A percentile compares a stretch with the other conserved stretches of the same genome.
These are phyloP conservation scores for Phalacrocorax pelagicus DNA, from an alignment of 2,113 vertebrate genomes.

Conservation along the genomic window DNA sequence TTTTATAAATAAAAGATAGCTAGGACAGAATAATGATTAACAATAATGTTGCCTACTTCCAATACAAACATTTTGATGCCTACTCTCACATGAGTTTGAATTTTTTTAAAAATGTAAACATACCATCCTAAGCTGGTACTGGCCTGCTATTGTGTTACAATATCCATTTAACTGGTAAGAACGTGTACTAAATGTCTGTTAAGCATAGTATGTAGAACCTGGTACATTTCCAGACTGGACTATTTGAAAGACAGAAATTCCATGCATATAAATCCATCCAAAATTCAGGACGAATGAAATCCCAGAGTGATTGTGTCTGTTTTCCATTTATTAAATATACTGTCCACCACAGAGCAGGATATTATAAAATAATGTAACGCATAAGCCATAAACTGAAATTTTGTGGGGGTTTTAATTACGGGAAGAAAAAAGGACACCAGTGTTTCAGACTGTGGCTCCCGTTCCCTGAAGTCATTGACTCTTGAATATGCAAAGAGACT, in stretches of 20 bases:
- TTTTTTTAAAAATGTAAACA: background rate
- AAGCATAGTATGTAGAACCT: background rate
- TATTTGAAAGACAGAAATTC: background rate
- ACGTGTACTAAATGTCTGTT: background rate
- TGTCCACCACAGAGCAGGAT: background rate
- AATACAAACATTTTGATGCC: background rate
- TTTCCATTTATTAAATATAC: background rate
- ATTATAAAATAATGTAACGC: background rate
- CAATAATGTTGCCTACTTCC: background rate
- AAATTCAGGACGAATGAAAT: background rate
- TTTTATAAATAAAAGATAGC: background rate
- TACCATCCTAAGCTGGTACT: background rate
- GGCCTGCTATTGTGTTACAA: background rate
- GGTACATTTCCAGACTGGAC: background rate
- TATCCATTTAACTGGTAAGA: background rate
- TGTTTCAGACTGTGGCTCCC: background rate
- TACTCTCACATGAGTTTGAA: background rate
- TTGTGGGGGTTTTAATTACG: background rate
- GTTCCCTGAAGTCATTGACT: background rate
- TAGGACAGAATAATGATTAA: background rate
- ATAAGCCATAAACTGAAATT: background rate
- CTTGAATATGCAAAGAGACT: background rate
- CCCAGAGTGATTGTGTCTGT: background rate
- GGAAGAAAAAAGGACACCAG: background rate
- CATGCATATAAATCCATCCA: background rate